A percentile compares a stretch with the other conserved stretches of the same genome.
These are phyloP conservation scores for Drosophila sturtevanti DNA, from an alignment of 1,140 invertebrate genomes.

Conservation along the genomic window DNA sequence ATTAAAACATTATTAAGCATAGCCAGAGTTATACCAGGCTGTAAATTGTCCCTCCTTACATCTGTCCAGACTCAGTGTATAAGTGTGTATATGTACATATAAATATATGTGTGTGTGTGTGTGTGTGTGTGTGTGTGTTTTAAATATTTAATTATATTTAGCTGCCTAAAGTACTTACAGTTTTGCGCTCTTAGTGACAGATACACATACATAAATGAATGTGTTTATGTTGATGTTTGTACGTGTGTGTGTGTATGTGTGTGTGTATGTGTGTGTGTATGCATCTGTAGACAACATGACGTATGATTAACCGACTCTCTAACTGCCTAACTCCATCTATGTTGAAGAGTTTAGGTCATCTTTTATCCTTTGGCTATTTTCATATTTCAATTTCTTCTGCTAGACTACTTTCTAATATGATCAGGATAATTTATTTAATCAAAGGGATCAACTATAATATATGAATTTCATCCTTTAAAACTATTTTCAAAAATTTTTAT, in stretches of 20 bases:
- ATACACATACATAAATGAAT: constrained; percentile 39
- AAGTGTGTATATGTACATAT: constrained; percentile 29
- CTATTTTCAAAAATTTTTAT: constrained; percentile 57
- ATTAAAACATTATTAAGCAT: constrained; percentile 77
- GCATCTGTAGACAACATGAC: not conserved
- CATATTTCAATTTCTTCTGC: constrained; percentile 55
- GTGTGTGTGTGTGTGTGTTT: constrained; percentile 45
- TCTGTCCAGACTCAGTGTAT: not conserved
- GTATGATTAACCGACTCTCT: not conserved
- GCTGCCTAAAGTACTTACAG: constrained; percentile 79
- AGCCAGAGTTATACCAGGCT: constrained; percentile 15
- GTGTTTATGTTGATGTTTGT: constrained; percentile 20
- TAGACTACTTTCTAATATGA: constrained; percentile 52
- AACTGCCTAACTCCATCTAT: too few relatives aligned
- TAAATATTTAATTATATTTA: constrained; percentile 81
- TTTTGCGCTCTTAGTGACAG: constrained; percentile 73
- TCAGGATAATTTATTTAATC: constrained; percentile 57
- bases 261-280: constrained; percentile 16
- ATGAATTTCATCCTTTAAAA: not conserved
- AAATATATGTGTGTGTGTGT: constrained; percentile 13
- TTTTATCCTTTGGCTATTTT: constrained; percentile 2
- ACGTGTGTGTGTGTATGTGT: constrained; percentile 22
- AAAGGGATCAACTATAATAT: constrained; percentile 26
- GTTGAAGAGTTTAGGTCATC: not conserved
- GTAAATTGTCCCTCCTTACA: constrained; percentile 1